Conservation (phyloP, 1,140 invertebrate species). For the Caerostris extrusa region DNA sequence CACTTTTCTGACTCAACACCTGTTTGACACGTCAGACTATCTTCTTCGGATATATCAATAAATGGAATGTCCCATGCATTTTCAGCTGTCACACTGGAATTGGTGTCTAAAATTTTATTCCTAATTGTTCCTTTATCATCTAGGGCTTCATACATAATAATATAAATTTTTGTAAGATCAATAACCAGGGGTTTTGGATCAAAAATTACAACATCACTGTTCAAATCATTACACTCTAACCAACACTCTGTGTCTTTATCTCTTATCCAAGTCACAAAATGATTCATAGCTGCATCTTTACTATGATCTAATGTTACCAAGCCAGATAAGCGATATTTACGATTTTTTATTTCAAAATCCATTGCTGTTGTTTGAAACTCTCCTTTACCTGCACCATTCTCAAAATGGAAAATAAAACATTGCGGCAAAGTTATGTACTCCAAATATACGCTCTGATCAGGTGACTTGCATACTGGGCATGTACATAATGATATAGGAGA, state of each 20-base stretch:
- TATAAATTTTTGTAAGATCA: neutral
- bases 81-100: neutral
- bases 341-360: constrained; percentile 23
- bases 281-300: neutral
- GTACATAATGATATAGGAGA: neutral
- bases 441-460: neutral
- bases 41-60: constrained; percentile 11
- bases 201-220: constrained; percentile 25
- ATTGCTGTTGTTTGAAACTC: neutral
- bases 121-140: constrained; percentile 45
- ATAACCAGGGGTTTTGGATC: neutral
- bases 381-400: constrained; percentile 61
- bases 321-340: constrained; percentile 51
- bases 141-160: constrained; percentile 45
- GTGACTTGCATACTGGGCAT: constrained; percentile 34
- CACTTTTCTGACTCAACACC: neutral
- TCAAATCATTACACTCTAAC: constrained; percentile 60
- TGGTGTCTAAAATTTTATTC: neutral
- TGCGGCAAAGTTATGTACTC: constrained; percentile 29
- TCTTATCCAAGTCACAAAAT: constrained; percentile 65
- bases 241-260: constrained; percentile 9
- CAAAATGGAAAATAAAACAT: constrained; percentile 67
- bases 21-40: neutral
- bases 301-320: constrained; percentile 40
- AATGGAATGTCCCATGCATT: neutral